phyloP scores from a whole-genome alignment of 2,113 vertebrate genomes.

The Gobio gobio region DNA sequence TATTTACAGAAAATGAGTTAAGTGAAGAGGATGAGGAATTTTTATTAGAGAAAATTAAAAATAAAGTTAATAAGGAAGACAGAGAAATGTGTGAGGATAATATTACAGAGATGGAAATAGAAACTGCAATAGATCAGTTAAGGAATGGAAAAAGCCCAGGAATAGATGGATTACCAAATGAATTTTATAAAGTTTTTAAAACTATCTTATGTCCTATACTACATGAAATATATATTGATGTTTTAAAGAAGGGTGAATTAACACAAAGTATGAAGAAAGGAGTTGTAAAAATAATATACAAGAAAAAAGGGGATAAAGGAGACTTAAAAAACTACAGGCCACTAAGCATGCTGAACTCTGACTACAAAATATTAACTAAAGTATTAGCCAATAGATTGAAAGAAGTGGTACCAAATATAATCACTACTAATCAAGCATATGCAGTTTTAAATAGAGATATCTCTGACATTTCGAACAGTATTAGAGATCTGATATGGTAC shows the following conservation, averaged over 20 bases:
- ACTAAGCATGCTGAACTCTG: background rate
- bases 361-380: background rate
- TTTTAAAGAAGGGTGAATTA: background rate
- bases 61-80: background rate
- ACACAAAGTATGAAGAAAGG: background rate
- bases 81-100: background rate
- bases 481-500: background rate
- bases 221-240: background rate
- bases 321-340: slow-evolving; percentile 5
- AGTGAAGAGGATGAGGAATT: background rate
- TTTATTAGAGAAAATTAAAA: background rate
- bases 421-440: background rate
- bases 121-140: slow-evolving; percentile 1
- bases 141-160: background rate
- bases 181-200: slow-evolving; percentile 23
- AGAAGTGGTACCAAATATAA: background rate
- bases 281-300: background rate
- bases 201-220: background rate
- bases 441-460: background rate
- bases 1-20: background rate
- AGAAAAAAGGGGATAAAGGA: background rate
- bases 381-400: background rate
- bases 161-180: background rate
- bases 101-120: background rate
- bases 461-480: background rate